Conservation (phyloP, 2,888 invertebrate species). For the Agonopterix arenella region DNA sequence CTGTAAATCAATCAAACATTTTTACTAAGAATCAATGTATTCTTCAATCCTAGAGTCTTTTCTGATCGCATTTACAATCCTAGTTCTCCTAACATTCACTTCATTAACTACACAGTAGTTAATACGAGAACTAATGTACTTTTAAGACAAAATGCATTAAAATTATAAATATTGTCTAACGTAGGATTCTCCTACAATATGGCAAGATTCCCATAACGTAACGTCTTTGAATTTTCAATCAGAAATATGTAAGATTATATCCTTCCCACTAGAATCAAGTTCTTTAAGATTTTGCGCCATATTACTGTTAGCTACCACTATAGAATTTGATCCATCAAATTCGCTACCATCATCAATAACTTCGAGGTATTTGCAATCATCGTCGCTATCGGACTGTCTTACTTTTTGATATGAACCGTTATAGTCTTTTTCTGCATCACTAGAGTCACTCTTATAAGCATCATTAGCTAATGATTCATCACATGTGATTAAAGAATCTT, state of each 20-base stretch:
- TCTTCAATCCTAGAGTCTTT: too few species aligned
- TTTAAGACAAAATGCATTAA: not conserved
- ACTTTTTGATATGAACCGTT: conserved; percentile 32
- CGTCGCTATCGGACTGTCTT: conserved; percentile 50
- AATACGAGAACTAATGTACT: not conserved
- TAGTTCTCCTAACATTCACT: too few species aligned
- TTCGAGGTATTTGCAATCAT: conserved; percentile 59
- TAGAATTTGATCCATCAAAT: conserved; percentile 27
- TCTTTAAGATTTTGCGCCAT: conserved; percentile 25
- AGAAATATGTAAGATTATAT: conserved; percentile 24
- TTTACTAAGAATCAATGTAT: too few species aligned
- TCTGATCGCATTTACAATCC: too few species aligned
- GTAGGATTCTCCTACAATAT: not conserved
- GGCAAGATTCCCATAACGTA: not conserved
- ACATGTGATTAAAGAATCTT: conserved; percentile 31
- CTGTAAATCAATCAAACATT: too few species aligned
- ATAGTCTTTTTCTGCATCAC: conserved; percentile 31
- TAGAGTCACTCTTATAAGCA: conserved; percentile 37
- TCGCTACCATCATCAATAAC: conserved; percentile 62
- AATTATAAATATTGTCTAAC: not conserved
- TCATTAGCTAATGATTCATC: conserved; percentile 29
- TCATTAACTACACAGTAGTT: not conserved
- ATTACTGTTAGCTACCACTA: conserved; percentile 7
- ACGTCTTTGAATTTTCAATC: conserved; percentile 14
- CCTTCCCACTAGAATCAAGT: conserved; percentile 23